phyloP scores from a whole-genome alignment of 2,888 invertebrate species.

The Nephrotoma appendiculata region DNA sequence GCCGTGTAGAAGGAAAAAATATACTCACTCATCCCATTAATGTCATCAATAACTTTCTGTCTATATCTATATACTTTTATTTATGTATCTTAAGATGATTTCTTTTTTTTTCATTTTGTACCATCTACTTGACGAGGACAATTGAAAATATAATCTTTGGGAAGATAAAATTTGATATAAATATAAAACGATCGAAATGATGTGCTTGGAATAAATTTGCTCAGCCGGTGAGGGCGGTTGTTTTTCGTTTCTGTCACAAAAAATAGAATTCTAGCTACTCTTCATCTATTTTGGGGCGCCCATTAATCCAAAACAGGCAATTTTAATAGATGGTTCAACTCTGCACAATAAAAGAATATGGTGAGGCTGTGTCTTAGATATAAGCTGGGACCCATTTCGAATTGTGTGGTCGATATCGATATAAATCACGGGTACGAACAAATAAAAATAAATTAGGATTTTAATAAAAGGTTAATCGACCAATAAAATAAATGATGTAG shows the following conservation, averaged over 20 bases:
- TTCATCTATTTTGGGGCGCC: background rate
- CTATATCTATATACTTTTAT: background rate
- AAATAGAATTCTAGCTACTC: background rate
- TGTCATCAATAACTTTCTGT: background rate
- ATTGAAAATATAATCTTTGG: background rate
- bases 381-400: background rate
- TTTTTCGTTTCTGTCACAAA: background rate
- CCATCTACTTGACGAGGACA: background rate
- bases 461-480: background rate
- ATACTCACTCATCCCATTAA: background rate
- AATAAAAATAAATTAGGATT: background rate
- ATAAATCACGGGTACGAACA: background rate
- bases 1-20: background rate
- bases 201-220: background rate
- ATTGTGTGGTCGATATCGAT: background rate
- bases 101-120: background rate
- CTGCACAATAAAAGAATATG: background rate
- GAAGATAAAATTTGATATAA: background rate
- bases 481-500: background rate
- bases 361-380: background rate
- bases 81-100: background rate
- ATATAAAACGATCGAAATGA: background rate
- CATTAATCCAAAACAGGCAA: background rate
- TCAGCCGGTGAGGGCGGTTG: background rate
- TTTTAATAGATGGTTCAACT: no score